Percentiles rank a stretch among this genome's conserved stretches.
Evolutionary conservation across 1,140 invertebrate species (phyloP).

Genomic region (Myzus persicae): DNA sequence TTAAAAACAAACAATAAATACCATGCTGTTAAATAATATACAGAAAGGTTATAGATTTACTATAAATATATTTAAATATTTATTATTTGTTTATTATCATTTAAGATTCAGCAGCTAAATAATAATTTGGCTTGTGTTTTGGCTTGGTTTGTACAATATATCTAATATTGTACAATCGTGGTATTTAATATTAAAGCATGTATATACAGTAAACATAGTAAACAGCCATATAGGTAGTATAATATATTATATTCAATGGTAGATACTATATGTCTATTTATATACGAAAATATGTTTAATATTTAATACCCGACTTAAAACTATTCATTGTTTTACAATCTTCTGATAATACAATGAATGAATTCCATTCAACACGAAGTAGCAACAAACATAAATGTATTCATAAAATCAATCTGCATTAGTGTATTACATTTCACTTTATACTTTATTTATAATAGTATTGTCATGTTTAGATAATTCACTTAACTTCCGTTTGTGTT

Average conservation of each 20-base stretch:
- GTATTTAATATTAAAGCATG: background rate
- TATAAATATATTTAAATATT: no score
- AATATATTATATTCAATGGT: no score
- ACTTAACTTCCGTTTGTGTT: background rate
- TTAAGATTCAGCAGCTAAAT: background rate
- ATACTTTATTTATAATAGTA: background rate
- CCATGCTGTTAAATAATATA: background rate
- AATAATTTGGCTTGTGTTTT: background rate
- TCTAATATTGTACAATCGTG: background rate
- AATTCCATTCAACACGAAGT: background rate
- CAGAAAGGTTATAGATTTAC: background rate
- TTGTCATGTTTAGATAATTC: no score
- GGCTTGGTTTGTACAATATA: background rate
- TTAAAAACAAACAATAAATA: background rate
- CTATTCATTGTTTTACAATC: background rate
- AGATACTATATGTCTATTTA: no score
- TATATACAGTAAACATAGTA: background rate
- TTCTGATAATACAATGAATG: background rate
- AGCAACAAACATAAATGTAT: background rate
- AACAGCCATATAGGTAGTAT: background rate
- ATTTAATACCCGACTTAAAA: no score
- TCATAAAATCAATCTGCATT: background rate
- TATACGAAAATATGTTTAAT: no score
- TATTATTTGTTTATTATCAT: background rate
- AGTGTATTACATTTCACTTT: background rate